phyloP scores from a whole-genome alignment of 2,797 vertebrate genomes.

The Xenopus petersii region DNA sequence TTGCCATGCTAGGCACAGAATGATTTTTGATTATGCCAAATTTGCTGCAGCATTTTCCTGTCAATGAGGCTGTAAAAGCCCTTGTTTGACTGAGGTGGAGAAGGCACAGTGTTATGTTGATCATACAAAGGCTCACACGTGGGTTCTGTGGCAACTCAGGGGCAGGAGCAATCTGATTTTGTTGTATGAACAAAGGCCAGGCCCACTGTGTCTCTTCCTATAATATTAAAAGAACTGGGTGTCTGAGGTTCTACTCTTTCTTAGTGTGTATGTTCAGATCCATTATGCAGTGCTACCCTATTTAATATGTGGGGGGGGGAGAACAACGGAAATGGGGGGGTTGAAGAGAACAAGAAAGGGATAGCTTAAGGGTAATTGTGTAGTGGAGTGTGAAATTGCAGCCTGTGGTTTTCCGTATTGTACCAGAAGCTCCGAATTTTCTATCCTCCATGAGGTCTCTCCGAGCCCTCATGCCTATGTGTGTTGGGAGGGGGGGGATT shows the following conservation, averaged over 20 bases:
- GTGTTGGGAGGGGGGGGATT: neutral
- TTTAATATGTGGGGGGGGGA: slow-evolving; percentile 35
- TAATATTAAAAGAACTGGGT: neutral
- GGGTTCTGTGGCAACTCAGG: slow-evolving; percentile 59
- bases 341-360: slow-evolving; percentile 77
- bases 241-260: slow-evolving; percentile 15
- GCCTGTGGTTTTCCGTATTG: slow-evolving; percentile 98
- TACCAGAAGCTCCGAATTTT: slow-evolving; percentile 98
- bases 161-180: neutral
- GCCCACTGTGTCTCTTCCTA: neutral
- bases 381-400: slow-evolving; percentile 97
- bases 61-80: slow-evolving; percentile 56
- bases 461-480: slow-evolving; percentile 54
- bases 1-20: too few species aligned
- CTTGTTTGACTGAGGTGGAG: slow-evolving; percentile 49
- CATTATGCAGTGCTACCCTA: slow-evolving; percentile 30
- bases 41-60: slow-evolving; percentile 36
- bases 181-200: neutral
- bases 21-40: neutral
- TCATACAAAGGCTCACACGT: slow-evolving; percentile 63
- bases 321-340: slow-evolving; percentile 59
- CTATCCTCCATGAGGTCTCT: slow-evolving; percentile 82
- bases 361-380: slow-evolving; percentile 96
- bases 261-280: slow-evolving; percentile 23
- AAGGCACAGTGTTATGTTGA: slow-evolving; percentile 58